These are phyloP conservation scores for Itoplectis maculator DNA, from an alignment of 2,888 invertebrate species.

Conservation along the genomic window DNA sequence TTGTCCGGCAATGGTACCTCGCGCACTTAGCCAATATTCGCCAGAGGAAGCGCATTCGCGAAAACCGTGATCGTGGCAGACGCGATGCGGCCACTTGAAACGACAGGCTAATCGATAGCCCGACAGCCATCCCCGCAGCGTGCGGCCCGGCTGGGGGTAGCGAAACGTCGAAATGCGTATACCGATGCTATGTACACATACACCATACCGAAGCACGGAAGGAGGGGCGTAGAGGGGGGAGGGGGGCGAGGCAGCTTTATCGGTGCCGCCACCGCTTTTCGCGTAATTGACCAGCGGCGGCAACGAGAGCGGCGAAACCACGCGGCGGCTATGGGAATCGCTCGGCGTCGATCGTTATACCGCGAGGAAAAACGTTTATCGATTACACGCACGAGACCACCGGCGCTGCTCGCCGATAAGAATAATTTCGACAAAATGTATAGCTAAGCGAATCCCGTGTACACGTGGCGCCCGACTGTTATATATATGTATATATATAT, in stretches of 20 bases:
- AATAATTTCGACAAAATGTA: constrained; percentile 47
- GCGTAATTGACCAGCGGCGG: constrained; percentile 58
- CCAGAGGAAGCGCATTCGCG: constrained; percentile 23
- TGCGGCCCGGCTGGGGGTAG: constrained; percentile 34
- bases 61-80: constrained; percentile 20
- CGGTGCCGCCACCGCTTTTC: constrained; percentile 56
- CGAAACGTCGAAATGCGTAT: constrained; percentile 49
- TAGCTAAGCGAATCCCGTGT: background rate
- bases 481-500: background rate
- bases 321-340: constrained; percentile 21
- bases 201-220: constrained; percentile 29
- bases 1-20: constrained; percentile 17
- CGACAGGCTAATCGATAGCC: constrained; percentile 63
- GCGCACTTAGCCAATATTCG: constrained; percentile 26
- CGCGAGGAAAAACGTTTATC: constrained; percentile 50
- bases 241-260: constrained; percentile 47
- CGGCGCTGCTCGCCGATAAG: constrained; percentile 36
- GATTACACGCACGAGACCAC: constrained; percentile 50
- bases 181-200: constrained; percentile 12
- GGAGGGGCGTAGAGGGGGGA: background rate
- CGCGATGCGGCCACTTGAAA: constrained; percentile 57
- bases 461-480: background rate
- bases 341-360: constrained; percentile 43
- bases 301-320: constrained; percentile 14
- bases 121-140: constrained; percentile 28